Base-by-base conservation (phyloP, 2,797 vertebrate genomes). In the Xenopus petersii region DNA sequence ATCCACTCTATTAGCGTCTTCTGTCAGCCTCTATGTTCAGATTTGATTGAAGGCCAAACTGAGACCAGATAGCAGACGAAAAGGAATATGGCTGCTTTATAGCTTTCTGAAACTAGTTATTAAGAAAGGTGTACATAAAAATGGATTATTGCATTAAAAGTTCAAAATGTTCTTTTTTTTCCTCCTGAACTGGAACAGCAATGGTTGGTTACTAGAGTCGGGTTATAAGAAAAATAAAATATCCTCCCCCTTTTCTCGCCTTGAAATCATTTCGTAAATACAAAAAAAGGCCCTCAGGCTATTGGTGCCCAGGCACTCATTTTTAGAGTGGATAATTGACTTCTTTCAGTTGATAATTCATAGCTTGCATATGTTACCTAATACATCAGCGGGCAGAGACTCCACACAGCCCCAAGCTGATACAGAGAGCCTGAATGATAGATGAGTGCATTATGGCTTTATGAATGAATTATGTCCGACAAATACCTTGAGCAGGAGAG, bases 271-370 rank as follows among this genome's bases (percentile, higher is more conserved):
- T 92, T 93, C 88, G 92, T 94, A 94, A 95, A 95, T 95, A 94
- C 93, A 93, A 93, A 92, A 92, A 89, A 87, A 90, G 89, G 88
- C 94, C 93, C 91, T 90, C 82, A 89, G 94, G 95, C 94, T 93
- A 94, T 91, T 83, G 88, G 88, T 91, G 91, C 90, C 92, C 85
- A 90, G 91, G 89, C 91, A 88, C 91, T 91, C 84, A 91, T 95
- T 96, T 96, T 93, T 96, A 93, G 91, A 97, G 94, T 95, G 94
- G 95, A 97, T 98, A 98, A 99, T 99, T 98, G 97, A 98, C 96
- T 99, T 93, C 94, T 94, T 96, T 94, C 91, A 93, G 92, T 93
- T 94, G 96, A 95, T 98, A 98, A 98, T 93, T 93, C 93, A 91
- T 92, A 90, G 89, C 94, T 91, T 94, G 91, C 92, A 95, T 95